Percentiles rank a stretch among this genome's conserved stretches.
phyloP scores from a whole-genome alignment of 2,797 vertebrate species.

The Poeciliopsis gracilis region DNA sequence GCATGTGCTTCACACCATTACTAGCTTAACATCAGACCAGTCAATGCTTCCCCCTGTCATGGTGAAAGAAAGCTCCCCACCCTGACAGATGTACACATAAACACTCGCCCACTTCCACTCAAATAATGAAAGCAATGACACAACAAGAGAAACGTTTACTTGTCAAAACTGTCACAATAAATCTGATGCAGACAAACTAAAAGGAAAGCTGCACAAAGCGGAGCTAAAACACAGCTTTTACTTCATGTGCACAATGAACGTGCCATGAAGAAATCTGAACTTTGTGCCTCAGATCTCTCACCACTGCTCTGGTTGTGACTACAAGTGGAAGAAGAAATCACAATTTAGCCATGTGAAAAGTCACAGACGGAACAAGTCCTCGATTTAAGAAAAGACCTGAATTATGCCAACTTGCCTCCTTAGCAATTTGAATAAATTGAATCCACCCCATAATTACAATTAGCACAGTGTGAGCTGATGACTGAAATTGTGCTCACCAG shows the following conservation, averaged over 20 bases:
- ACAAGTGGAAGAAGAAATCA: slow-evolving; percentile 60
- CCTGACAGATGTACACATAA: slow-evolving; percentile 11
- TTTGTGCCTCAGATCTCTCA: slow-evolving; percentile 10
- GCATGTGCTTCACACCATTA: slow-evolving; percentile 36
- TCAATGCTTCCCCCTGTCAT: slow-evolving; percentile 35
- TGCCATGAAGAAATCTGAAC: slow-evolving; percentile 11
- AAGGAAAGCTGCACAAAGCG: slow-evolving; percentile 23
- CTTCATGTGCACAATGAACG: slow-evolving; percentile 18
- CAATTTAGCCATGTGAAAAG: slow-evolving; percentile 56
- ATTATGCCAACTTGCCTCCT: slow-evolving; percentile 82
- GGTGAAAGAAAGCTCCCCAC: slow-evolving; percentile 26
- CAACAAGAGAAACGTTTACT: slow-evolving; percentile 55
- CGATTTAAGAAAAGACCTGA: slow-evolving; percentile 81
- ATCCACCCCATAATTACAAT: slow-evolving; percentile 88
- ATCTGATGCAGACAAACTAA: slow-evolving; percentile 42
- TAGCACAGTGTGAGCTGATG: slow-evolving; percentile 85
- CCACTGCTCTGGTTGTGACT: slow-evolving; percentile 40
- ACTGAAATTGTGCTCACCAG: slow-evolving; percentile 84
- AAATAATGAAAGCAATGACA: slow-evolving; percentile 48
- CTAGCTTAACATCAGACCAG: slow-evolving; percentile 47
- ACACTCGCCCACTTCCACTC: slow-evolving; percentile 44
- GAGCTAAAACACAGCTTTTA: slow-evolving; percentile 26
- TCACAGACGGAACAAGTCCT: slow-evolving; percentile 68
- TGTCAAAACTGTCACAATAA: slow-evolving; percentile 59
- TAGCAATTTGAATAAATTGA: slow-evolving; percentile 85